phyloP scores from a whole-genome alignment of 2,888 invertebrate species.

The Drosophila macrothrix region DNA sequence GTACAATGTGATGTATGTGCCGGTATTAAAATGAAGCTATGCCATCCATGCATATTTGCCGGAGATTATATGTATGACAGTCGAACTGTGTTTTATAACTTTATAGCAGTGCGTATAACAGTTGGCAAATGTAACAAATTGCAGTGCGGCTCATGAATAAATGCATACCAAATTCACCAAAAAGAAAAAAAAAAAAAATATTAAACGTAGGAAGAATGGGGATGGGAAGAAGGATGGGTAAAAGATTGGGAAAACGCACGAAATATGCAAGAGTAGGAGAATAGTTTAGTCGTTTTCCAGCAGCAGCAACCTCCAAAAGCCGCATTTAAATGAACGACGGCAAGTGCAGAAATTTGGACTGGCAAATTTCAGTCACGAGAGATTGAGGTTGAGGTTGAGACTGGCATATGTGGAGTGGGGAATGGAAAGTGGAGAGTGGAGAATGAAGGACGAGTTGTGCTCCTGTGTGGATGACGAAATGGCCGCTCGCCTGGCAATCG shows the following conservation, averaged over 20 bases:
- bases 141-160: constrained; percentile 69
- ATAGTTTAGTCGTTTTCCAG: constrained; percentile 45
- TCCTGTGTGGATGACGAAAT: constrained; percentile 68
- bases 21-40: constrained; percentile 53
- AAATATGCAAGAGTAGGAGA: constrained; percentile 52
- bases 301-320: constrained; percentile 36
- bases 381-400: constrained; percentile 24
- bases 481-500: constrained; percentile 56
- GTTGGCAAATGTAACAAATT: constrained; percentile 57
- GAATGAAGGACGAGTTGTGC: not conserved
- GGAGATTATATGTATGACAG: constrained; percentile 22
- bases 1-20: constrained; percentile 50
- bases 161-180: constrained; percentile 55
- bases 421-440: not conserved
- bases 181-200: not conserved
- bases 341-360: constrained; percentile 71
- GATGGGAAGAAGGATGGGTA: not conserved
- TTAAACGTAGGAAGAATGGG: constrained; percentile 5
- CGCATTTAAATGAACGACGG: constrained; percentile 75
- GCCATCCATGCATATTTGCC: constrained; percentile 36
- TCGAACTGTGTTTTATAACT: constrained; percentile 11
- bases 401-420: not conserved
- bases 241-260: constrained; percentile 42
- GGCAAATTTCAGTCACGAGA: constrained; percentile 69
- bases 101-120: constrained; percentile 23